Conservation (phyloP, 2,888 invertebrate genomes). For the Brachyopa scutellaris region DNA sequence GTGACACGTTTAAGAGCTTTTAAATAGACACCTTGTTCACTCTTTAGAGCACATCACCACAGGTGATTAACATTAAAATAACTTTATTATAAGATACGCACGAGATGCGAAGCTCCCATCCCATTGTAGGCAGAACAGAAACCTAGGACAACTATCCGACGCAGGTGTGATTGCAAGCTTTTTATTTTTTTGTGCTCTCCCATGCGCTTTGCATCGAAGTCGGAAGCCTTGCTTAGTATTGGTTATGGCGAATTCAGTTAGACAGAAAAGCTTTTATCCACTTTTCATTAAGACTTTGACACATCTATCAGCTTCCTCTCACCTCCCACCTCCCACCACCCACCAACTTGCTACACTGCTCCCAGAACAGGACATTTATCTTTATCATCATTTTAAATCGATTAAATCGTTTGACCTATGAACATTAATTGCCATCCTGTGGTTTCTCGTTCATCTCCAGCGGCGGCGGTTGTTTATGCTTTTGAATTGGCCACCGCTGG, state of each 20-base stretch:
- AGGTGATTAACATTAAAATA: slow-evolving; percentile 54
- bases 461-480: neutral
- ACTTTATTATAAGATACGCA: slow-evolving; percentile 45
- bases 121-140: neutral
- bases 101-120: slow-evolving; percentile 22
- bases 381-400: slow-evolving; percentile 40
- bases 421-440: slow-evolving; percentile 20
- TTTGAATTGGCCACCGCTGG: neutral
- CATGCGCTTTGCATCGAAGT: slow-evolving; percentile 39
- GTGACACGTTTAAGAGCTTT: slow-evolving; percentile 53
- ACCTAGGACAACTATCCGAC: slow-evolving; percentile 26
- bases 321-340: no score
- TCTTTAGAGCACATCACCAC: slow-evolving; percentile 42
- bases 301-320: neutral
- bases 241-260: slow-evolving; percentile 46
- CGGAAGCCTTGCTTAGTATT: neutral
- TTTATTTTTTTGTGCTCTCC: slow-evolving; percentile 13
- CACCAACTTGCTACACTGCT: no score
- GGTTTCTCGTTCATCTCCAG: neutral
- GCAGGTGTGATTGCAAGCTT: slow-evolving; percentile 46
- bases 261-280: slow-evolving; percentile 33
- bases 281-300: slow-evolving; percentile 9
- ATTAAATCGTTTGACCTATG: slow-evolving; percentile 59
- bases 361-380: slow-evolving; percentile 18
- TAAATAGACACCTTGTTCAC: slow-evolving; percentile 56